Base-by-base conservation (phyloP, 2,888 invertebrate genomes). In the Carterocephalus palaemon region DNA sequence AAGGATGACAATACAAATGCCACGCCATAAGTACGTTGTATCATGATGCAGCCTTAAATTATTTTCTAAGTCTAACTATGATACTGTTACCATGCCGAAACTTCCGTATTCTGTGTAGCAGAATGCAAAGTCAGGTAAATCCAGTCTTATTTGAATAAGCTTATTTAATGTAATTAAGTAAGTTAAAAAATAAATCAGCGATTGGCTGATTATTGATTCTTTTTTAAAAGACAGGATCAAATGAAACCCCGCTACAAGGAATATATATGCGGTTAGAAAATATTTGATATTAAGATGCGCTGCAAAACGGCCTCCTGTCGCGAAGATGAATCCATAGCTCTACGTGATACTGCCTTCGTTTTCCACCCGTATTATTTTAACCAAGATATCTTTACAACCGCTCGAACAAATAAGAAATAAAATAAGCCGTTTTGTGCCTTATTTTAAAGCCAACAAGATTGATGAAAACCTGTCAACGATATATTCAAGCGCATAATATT, bases 261-360 rank as follows among this genome's bases (percentile, higher is more conserved):
- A 46, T 57, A 39, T 24, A 41, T 46, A 38, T 56, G 55, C 65
- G 60, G 62, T 64, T 53, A 54, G 59, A 59, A 53, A 67, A 75
- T 71, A 80, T 75, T 71, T 60, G 55, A 75, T 76, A 60, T 57
- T 56, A 58, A 68, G 67, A 60, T 60, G 62, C 51, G 53, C 54
- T 58, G 64, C 59, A 64, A 69, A 64, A 56, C 50, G 71, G 62
- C 80, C 80, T 76, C 85, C 85, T 79, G 83, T 78, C 72, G 85
- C 56, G 85, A 65, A 60, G 67, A 77, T 74, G 74, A 75, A 78
- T 71, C 74, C 76, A 53, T 64, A 73, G 64, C 62, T 48, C 61
- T 55, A 62, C 60, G 63, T 61, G 70, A 67, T 67, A 59, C 67
- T 62, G 65, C 69, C 67, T 61, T 60, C 57, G 56, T 56, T 53